Conservation (phyloP, 2,113 vertebrate species). For the Oxyura jamaicensis region DNA sequence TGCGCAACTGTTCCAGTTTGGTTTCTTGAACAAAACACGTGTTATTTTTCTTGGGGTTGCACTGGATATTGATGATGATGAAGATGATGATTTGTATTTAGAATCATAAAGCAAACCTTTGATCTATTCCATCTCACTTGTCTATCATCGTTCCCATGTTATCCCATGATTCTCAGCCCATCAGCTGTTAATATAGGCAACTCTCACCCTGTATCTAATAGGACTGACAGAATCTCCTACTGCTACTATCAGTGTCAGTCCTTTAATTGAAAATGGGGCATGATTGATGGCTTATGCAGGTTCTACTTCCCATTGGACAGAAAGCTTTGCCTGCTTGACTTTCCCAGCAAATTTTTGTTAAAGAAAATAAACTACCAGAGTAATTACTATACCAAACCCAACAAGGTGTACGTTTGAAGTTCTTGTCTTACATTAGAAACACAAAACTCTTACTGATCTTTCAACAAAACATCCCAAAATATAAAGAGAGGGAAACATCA, state of each 20-base stretch:
- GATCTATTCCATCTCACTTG: constrained; percentile 54
- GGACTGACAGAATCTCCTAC: constrained; percentile 45
- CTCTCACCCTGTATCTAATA: constrained; percentile 39
- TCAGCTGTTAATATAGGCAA: constrained; percentile 54
- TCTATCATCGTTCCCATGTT: constrained; percentile 55
- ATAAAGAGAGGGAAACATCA: background rate
- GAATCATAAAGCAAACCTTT: constrained; percentile 17
- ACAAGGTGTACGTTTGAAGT: background rate
- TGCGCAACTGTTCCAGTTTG: background rate
- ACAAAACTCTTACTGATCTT: background rate
- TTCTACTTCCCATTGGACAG: constrained; percentile 28
- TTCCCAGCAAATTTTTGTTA: constrained; percentile 40
- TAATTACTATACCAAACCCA: constrained; percentile 26
- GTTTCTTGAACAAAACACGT: background rate
- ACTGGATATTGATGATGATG: background rate
- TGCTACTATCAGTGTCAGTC: constrained; percentile 33
- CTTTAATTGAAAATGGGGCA: constrained; percentile 69
- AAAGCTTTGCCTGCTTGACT: constrained; percentile 30
- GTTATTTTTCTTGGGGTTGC: background rate
- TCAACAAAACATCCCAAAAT: background rate
- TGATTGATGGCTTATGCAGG: constrained; percentile 62
- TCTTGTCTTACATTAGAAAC: background rate
- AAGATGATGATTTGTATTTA: background rate
- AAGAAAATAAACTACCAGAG: background rate
- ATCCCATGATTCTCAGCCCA: constrained; percentile 40